Base-by-base conservation (phyloP, 2,888 invertebrate genomes). In the Osedax frankpressi region DNA sequence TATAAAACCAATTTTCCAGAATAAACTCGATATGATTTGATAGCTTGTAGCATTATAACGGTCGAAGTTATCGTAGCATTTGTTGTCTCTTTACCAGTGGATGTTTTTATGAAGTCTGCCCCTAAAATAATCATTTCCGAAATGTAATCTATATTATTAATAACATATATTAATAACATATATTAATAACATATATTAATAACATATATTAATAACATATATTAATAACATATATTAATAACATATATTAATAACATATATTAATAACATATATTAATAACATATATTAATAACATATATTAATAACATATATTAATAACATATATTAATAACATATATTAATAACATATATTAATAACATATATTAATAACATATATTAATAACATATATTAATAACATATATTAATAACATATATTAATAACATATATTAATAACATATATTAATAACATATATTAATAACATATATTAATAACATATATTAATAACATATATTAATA, bases 71-170 rank as follows among this genome's bases (percentile, higher is more conserved):
- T 85, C 0, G 93, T 96, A 0, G 98, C 97, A 86, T 98, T 98
- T 0, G 94, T 89, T 0, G 89, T 84, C 85, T 98, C 98, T 85
- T 98, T 98, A 3, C 88, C 96, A 0, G 97, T 98, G 0, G 96
- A 96, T 1, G 97, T 97, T 86, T 98, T 98, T 76, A 98, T 96
- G 82, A 98, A 98, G 86, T 98, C 93, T 2, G 94, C 90, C 19
- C 97, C 97, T 94, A 75, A 30, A 72, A 74, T 24, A 28, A 29
- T 69, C 28, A 69, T 11, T 19, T 44, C 44, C n/a, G n/a, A 44
- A 44, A 44, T 44, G 19, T 44, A 44, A 44, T 44, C 11, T 19
- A 11, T 19, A 44, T 44, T 11, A 44, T 19, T 44, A 44, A 44
- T 44, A 11, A 44, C n/a, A 44, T 6, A 44, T 44, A 44, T 44